These are phyloP conservation scores for Diorhabda carinulata DNA, from an alignment of 1,140 invertebrate species.

Conservation along the genomic window DNA sequence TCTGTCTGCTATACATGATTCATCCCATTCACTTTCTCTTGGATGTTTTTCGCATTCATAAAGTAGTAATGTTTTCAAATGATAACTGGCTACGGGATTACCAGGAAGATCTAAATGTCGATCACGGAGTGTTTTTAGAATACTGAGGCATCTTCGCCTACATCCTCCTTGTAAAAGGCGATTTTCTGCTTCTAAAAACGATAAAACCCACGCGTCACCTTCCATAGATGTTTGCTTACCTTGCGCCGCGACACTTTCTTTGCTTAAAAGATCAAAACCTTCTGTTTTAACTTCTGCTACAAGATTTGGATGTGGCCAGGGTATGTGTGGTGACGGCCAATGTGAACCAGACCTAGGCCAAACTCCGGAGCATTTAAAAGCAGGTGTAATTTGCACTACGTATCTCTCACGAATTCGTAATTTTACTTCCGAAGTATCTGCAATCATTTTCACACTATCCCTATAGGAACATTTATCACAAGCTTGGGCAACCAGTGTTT, in stretches of 20 bases:
- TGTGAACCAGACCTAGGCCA: conserved; percentile 92
- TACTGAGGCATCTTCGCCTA: conserved; percentile 75
- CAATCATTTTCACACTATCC: conserved; percentile 90
- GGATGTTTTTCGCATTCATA: conserved; percentile 97
- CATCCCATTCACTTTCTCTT: conserved; percentile 87
- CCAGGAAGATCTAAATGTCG: conserved; percentile 84
- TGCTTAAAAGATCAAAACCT: conserved; percentile 88
- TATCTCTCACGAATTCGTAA: conserved; percentile 85
- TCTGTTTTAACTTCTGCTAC: conserved; percentile 91
- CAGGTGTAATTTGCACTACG: conserved; percentile 90
- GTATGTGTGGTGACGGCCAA: conserved; percentile 85
- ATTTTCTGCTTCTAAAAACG: conserved; percentile 85
- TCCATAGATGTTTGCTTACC: conserved; percentile 90
- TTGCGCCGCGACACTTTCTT: conserved; percentile 73
- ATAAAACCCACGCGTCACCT: conserved; percentile 92
- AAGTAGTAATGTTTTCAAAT: conserved; percentile 83
- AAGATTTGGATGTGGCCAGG: conserved; percentile 86
- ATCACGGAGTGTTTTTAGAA: conserved; percentile 85
- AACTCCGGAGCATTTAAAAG: conserved; percentile 88
- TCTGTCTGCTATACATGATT: conserved; percentile 80
- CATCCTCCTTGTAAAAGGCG: conserved; percentile 75
- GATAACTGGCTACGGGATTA: conserved; percentile 81
- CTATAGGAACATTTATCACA: conserved; percentile 90
- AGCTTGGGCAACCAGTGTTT: conserved; percentile 89
- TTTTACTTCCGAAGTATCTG: conserved; percentile 86